A percentile compares a stretch with the other conserved stretches of the same genome.
Conservation (phyloP, 1,140 invertebrate species). For the Platorchestia sp. region DNA sequence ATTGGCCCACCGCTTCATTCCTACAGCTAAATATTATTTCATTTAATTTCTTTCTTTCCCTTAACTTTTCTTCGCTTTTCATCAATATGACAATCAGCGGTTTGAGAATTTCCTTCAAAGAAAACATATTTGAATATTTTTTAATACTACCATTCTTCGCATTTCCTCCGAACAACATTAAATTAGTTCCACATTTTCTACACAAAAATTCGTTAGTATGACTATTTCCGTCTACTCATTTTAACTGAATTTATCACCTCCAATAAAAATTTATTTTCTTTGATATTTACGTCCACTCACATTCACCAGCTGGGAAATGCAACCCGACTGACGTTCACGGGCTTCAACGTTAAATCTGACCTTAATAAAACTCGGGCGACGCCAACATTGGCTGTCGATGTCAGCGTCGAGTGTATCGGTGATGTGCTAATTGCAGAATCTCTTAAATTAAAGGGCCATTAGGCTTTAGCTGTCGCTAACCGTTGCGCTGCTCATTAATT, state of each 20-base stretch:
- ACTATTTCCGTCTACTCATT: background rate
- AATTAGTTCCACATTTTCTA: background rate
- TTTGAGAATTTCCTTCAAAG: background rate
- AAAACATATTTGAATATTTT: background rate
- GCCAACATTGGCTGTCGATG: background rate
- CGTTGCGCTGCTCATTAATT: constrained; percentile 8
- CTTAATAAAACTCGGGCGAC: background rate
- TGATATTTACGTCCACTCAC: background rate
- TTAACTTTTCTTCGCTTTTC: background rate
- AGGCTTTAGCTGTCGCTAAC: background rate
- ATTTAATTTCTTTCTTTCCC: no score
- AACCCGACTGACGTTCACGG: background rate
- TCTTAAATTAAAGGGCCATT: constrained; percentile 1
- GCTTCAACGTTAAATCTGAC: background rate
- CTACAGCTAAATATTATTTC: no score
- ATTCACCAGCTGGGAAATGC: background rate
- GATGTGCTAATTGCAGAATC: background rate
- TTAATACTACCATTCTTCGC: no score
- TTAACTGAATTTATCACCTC: background rate
- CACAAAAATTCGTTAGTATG: background rate
- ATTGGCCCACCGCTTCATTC: no score
- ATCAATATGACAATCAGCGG: background rate
- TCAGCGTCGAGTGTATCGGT: background rate
- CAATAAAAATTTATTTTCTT: background rate
- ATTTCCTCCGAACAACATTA: background rate